Evolutionary conservation across 2,797 vertebrate species (phyloP), one percentile per base, ranked within the genome.

Genomic region (Cryptoblepharus egeriae): DNA sequence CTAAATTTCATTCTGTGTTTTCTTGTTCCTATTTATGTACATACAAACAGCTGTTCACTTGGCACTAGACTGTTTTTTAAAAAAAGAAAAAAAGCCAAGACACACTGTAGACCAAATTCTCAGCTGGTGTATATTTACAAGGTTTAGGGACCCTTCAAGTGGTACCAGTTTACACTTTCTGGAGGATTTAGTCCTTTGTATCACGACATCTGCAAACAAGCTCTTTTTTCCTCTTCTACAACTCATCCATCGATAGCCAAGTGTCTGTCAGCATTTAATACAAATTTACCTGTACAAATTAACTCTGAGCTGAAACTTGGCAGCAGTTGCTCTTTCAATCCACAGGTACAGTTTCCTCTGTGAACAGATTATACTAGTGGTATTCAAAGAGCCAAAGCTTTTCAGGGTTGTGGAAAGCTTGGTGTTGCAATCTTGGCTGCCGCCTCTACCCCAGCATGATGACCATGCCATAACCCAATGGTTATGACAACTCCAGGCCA

Each of bases 281-380:
- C 9, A 63, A 85, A 79, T 88, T 85, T 92, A 88, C 78, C 22
- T 65, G 79, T 39, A 71, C 57, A 88, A 90, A 88, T 90, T 85
- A 90, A 74, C 82, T 84, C 83, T 75, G 52, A 79, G 49, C 72
- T 83, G 78, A 88, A 88, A 85, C 24, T 75, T 80, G 69, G 63
- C 63, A 77, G 72, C 37, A 39, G 71, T 78, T 82, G 22, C 49
- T 87, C 30, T 85, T 69, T 76, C 84, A 84, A 58, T 67, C n/a
- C 42, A 60, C 30, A 32, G 49, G 32, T 76, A 82, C n/a, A 32
- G n/a, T 65, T 85, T 85, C 82, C 76, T 60, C 30, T 74, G 26
- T 77, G 82, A 83, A 78, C 86, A 70, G 82, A 49, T 24, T 30
- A 55, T 69, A n/a, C n/a, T n/a, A n/a, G n/a, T n/a, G n/a, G n/a